Evolutionary conservation across 2,888 invertebrate genomes (phyloP), one percentile per base, ranked within the genome.

Genomic region (Amphipoea lucens): DNA sequence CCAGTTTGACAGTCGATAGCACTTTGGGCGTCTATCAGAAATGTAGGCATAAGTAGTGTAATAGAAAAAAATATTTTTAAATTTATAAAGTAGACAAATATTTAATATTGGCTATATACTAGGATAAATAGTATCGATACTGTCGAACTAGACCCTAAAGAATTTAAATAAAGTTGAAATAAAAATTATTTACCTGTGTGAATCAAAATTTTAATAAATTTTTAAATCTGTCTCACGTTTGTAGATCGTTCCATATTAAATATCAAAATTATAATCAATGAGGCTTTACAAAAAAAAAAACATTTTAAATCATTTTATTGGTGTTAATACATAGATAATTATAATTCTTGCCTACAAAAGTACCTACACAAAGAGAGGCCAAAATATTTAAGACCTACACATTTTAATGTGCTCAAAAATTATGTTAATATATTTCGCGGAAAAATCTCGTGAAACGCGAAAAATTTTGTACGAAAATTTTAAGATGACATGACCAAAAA

Each of bases 21-120:
- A 74, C 69, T 69, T 77, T 65, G 45, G 74, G 66, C 81, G 67
- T 83, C 73, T 82, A 81, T 85, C 68, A 76, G 65, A 69, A 72
- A 83, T 23, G 69, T 89, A 83, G 79, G 12, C 60, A 63, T 88
- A 88, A 84, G 74, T 87, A 86, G 85, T 65, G 74, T 86, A 89
- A 87, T 86, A 87, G 83, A 87, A 82, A 78, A 85, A 87, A 85
- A 87, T 89, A 90, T 90, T 88, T 89, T 88, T 82, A 88, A 87
- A 87, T 87, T 87, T 90, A 81, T 86, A 87, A 82, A 69, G 75
- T 90, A 90, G 85, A 87, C 45, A 78, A 85, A 75, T 85, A 84
- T 79, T 81, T 77, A 81, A 87, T 76, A 83, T 81, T 79, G 82
- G 79, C 87, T 83, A 76, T 83, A 65, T 80, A 75, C 36, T 87